Evolutionary conservation across 2,888 invertebrate genomes (phyloP), one percentile per base, ranked within the genome.

Genomic region (Epinotia ramella): DNA sequence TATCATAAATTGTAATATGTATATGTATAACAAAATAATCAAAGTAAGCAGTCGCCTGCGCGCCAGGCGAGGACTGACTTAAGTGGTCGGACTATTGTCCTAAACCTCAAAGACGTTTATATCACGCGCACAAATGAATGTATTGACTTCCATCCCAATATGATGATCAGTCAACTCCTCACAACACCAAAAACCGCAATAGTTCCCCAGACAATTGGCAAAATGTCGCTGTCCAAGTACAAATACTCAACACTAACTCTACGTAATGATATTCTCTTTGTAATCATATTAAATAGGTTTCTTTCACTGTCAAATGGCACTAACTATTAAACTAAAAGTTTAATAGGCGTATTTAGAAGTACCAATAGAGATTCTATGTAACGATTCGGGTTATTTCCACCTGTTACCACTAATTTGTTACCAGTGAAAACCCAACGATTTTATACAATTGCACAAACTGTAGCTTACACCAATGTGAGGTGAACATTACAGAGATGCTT

Each of bases 271-370:
- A 73, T 46, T 73, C 20, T 57, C 57, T 44, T 65, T 16, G 53
- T 64, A 57, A 73, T 73, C 73, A 74, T 49, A 64, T 63, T 62
- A 56, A 56, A 69, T 56, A 40, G 53, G 40, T 73, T 56, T 33
- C n/a, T 12, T 44, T 53, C 68, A 20, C 44, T 65, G 46, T 59
- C 49, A 65, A 28, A 74, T 74, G 74, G 74, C 74, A 74, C 74
- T 59, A 49, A 49, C 49, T 56, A 57, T 56, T 44, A 65, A 72
- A 60, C 60, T 69, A 63, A 16, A 40, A 44, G 4, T 63, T 33
- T 64, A 20, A 13, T 16, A 53, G 12, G n/a, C 13, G 16, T 64
- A 18, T n/a, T 59, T 28, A 44, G 2, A 40, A 65, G 72, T 66
- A 24, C 13, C 24, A 46, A 46, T 69, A 71, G 63, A 71, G 49